Base-by-base conservation (phyloP, 1,140 invertebrate genomes). In the Drosophila pruinosa region DNA sequence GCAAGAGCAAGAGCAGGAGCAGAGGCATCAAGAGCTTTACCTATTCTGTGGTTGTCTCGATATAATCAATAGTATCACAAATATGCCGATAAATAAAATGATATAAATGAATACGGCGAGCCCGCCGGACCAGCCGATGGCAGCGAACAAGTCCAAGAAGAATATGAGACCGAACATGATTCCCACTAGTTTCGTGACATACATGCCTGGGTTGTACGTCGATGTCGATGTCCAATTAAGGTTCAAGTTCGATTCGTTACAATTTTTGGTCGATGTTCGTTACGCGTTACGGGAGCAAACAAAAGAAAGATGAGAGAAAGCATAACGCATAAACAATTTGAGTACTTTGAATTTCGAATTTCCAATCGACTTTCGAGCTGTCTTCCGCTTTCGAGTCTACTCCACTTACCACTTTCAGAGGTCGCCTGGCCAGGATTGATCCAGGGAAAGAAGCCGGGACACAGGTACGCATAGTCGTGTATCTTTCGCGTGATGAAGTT, bases 31-130 rank as follows among this genome's bases (percentile, higher is more conserved):
- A 4, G 12, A 56, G 41, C 62, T 63, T 79, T 92, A 97, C 97
- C 95, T 97, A 92, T 97, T 97, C 92, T 98, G 97, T 36, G 97
- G 97, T 92, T 97, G 97, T 85, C 96, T 94, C 2, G 97, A 97
- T 76, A 98, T 98, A 54, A 95, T 93, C 36, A 97, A 93, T 48
- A 97, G 93, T 78, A 96, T 94, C 59, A 92, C 93, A 71, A 98
- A 92, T 81, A 98, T 97, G 64, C 93, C 94, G 39, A 96, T 92
- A 45, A 97, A 92, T 77, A 97, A 94, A 14, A 94, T 48, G 48
- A 95, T 93, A 88, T 97, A 93, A 72, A 97, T 90, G 61, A 96
- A 93, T 47, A 94, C 94, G 53, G 94, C 95, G 72, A 96, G 93
- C 45, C 94, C 94, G 64, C 94, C 93, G 48, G 95, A 95, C 92